Percentiles rank a stretch among this genome's conserved stretches.
phyloP scores from a whole-genome alignment of 2,113 vertebrate species.

The Sakesphorus luctuosus region DNA sequence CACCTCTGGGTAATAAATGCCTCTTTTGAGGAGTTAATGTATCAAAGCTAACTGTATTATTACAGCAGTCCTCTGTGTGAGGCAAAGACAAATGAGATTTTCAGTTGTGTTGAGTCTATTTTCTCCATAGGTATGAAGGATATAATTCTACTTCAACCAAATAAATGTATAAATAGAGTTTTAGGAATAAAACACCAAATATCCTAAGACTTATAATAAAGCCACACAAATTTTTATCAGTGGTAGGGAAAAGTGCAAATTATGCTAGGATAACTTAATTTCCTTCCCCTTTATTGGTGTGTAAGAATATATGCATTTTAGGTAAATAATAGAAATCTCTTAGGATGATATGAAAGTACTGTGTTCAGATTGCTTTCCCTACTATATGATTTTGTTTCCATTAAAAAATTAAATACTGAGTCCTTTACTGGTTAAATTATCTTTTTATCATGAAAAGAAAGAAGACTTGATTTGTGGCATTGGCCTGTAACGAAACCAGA shows the following conservation, averaged over 20 bases:
- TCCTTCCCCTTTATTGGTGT: not conserved
- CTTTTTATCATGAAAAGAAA: not conserved
- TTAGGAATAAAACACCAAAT: not conserved
- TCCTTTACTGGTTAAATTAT: not conserved
- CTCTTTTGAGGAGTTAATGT: not conserved
- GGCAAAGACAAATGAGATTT: not conserved
- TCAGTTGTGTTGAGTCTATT: not conserved
- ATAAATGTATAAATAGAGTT: not conserved
- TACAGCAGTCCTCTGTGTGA: not conserved
- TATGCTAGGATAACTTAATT: not conserved
- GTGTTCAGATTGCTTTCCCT: not conserved
- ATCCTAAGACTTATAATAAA: not conserved
- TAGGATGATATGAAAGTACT: not conserved
- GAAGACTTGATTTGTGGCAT: not conserved
- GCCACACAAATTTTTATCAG: not conserved
- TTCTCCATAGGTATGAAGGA: not conserved
- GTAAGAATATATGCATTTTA: not conserved
- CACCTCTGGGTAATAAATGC: not conserved
- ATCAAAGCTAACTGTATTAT: not conserved
- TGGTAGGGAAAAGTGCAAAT: not conserved
- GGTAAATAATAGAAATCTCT: not conserved
- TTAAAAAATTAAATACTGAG: not conserved
- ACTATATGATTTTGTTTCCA: not conserved
- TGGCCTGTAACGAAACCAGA: not conserved
- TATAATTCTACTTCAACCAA: not conserved